phyloP scores from a whole-genome alignment of 2,113 vertebrate genomes.

The Mobula hypostoma region DNA sequence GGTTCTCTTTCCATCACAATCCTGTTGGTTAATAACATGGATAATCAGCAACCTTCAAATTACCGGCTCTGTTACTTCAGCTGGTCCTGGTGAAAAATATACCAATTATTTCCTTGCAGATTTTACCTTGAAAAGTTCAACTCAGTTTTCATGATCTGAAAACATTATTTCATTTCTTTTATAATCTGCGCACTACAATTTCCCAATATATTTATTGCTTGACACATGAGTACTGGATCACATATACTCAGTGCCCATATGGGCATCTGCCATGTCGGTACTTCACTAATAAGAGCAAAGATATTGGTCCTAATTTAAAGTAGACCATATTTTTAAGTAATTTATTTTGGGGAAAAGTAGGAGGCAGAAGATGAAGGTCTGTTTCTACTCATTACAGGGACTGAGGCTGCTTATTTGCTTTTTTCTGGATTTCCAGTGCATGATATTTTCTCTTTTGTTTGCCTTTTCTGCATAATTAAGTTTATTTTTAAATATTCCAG shows the following conservation, averaged over 20 bases:
- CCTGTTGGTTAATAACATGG: neutral
- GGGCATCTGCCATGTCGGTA: neutral
- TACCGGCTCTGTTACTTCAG: neutral
- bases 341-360: neutral
- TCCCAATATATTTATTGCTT: neutral
- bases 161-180: neutral
- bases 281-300: neutral
- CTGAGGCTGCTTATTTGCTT: neutral
- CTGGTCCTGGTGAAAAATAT: neutral
- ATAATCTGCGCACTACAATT: neutral
- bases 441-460: neutral
- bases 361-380: neutral
- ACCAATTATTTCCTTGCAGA: neutral
- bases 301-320: neutral
- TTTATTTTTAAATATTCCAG: neutral
- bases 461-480: neutral
- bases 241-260: neutral
- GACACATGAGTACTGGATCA: neutral
- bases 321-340: neutral
- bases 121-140: neutral
- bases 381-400: neutral
- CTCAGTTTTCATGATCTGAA: neutral
- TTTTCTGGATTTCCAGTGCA: neutral
- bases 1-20: neutral
- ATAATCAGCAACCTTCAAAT: slow-evolving; percentile 9